phyloP scores from a whole-genome alignment of 2,888 invertebrate genomes.

The Epistrophe eligans region DNA sequence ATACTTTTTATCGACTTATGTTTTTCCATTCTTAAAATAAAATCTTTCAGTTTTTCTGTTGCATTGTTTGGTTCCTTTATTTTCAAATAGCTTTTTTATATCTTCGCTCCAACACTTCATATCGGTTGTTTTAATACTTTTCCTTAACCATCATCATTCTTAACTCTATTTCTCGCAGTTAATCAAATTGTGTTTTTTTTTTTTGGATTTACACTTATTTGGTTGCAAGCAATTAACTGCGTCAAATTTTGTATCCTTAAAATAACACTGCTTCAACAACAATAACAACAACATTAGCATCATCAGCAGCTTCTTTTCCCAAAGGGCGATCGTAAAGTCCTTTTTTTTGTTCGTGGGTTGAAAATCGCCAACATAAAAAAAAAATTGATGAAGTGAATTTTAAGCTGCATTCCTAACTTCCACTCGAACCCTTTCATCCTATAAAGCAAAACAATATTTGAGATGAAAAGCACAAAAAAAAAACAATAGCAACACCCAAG shows the following conservation, averaged over 20 bases:
- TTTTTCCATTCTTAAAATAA: neutral
- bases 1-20: neutral
- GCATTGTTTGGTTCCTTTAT: neutral
- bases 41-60: neutral
- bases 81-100: neutral
- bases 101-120: conserved; percentile 6
- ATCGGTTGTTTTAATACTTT: conserved; percentile 28
- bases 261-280: conserved; percentile 12
- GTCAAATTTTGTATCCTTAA: conserved; percentile 59
- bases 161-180: conserved; percentile 44
- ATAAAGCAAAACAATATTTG: conserved; percentile 12
- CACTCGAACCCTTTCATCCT: conserved; percentile 43
- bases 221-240: conserved; percentile 71
- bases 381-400: conserved; percentile 36
- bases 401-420: conserved; percentile 40
- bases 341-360: neutral
- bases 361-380: neutral
- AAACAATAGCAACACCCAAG: conserved; percentile 63
- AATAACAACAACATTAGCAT: conserved; percentile 48
- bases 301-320: conserved; percentile 19
- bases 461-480: conserved; percentile 5
- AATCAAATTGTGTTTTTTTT: conserved; percentile 68
- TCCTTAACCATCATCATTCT: neutral
- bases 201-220: conserved; percentile 60
- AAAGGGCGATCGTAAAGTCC: conserved; percentile 53